Evolutionary conservation across 2,797 vertebrate species (phyloP).

Genomic region (Oreochromis grahami): DNA sequence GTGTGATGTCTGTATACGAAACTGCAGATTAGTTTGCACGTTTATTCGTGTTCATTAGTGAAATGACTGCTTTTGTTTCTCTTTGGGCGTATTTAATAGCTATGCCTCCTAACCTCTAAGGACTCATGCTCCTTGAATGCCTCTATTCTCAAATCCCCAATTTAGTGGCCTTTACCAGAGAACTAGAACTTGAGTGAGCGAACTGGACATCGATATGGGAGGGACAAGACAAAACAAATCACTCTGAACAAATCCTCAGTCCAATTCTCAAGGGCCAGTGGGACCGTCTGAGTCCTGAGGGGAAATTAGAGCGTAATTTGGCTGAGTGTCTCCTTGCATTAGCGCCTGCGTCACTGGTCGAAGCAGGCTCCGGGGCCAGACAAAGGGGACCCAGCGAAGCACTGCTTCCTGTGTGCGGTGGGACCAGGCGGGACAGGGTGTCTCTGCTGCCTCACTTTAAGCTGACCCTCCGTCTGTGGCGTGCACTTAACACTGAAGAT

Average conservation of each 20-base stretch:
- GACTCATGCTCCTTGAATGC: slow-evolving; percentile 8
- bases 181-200: slow-evolving; percentile 73
- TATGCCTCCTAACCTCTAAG: slow-evolving; percentile 8
- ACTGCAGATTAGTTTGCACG: neutral
- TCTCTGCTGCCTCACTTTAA: slow-evolving; percentile 67
- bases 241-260: slow-evolving; percentile 65
- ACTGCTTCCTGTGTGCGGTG: slow-evolving; percentile 70
- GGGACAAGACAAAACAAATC: slow-evolving; percentile 71
- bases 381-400: slow-evolving; percentile 31
- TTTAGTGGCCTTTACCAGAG: slow-evolving; percentile 23
- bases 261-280: slow-evolving; percentile 67
- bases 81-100: neutral
- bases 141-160: slow-evolving; percentile 44
- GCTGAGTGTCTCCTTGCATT: slow-evolving; percentile 64
- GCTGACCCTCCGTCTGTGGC: slow-evolving; percentile 74
- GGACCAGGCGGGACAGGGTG: slow-evolving; percentile 69
- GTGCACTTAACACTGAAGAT: slow-evolving; percentile 81
- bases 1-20: neutral
- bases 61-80: neutral
- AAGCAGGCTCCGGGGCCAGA: slow-evolving; percentile 58
- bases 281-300: slow-evolving; percentile 53
- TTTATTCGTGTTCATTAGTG: neutral
- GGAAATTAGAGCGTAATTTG: slow-evolving; percentile 69
- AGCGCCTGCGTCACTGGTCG: slow-evolving; percentile 50
- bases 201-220: slow-evolving; percentile 1